Evolutionary conservation across 1,140 invertebrate genomes (phyloP), one percentile per base, ranked within the genome.

Genomic region (Eriocheir sinensis): DNA sequence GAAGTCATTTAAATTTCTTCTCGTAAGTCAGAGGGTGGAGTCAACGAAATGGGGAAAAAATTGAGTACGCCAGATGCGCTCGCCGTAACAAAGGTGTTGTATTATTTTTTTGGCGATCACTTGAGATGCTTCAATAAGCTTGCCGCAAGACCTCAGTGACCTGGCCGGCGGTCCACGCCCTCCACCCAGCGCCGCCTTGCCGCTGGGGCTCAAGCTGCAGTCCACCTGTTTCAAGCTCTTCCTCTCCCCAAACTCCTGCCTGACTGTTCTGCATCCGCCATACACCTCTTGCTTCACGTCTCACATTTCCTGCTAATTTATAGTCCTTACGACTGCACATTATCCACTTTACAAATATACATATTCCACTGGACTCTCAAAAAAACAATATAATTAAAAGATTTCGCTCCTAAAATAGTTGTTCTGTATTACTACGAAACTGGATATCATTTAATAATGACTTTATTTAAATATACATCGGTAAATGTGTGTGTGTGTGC

Each of bases 1-100:
- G 60, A 21, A 72, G 60, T 72, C 60, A 72, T 72, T 72, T 72
- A 72, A 72, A 72, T 72, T 72, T 72, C 60, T 12, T n/a, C 60
- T 72, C 21, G n/a, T 72, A 72, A 72, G 60, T 72, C 60, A 12
- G 60, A n/a, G 60, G 60, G 60, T n/a, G 60, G 60, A 72, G 27
- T 72, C 0, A 72, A 72, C 12, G n/a, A 21, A 3, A 72, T n/a
- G n/a, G 21, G 27, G n/a, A n/a, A 72, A n/a, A 72, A 72, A 72
- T 72, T 21, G 4, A 72, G 60, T n/a, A 72, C 60, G 60, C 60
- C 60, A 72, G 60, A 72, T 72, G 60, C 6, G 60, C n/a, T 72
- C 27, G 60, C 60, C 12, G 21, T 72, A 27, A 72, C 21, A 72
- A 72, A 72, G 60, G 9, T 48, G 21, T n/a, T 21, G 60, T 27